A percentile compares a stretch with the other conserved stretches of the same genome.
Evolutionary conservation across 2,113 vertebrate species (phyloP).

Genomic region (Artemisiospiza belli): DNA sequence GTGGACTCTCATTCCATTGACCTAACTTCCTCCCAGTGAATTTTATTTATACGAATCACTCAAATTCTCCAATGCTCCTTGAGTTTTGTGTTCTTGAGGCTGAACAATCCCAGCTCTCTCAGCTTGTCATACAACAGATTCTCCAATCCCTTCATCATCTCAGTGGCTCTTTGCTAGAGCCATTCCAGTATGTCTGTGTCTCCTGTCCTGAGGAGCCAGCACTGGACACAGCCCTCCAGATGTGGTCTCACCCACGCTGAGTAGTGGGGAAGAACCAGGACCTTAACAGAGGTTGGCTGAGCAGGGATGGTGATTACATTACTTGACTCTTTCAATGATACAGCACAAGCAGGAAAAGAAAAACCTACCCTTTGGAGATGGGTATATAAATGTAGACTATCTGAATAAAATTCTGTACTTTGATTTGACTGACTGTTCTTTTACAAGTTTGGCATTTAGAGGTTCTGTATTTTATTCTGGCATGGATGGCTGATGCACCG

Average conservation of each 20-base stretch:
- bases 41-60: neutral
- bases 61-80: neutral
- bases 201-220: neutral
- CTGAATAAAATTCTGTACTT: neutral
- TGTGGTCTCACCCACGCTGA: neutral
- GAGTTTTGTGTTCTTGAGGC: neutral
- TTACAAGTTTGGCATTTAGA: neutral
- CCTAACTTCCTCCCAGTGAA: accelerated
- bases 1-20: neutral
- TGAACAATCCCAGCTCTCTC: neutral
- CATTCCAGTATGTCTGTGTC: neutral
- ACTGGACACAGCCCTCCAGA: neutral
- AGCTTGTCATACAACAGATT: neutral
- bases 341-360: neutral
- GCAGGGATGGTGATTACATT: neutral
- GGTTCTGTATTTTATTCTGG: neutral
- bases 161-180: neutral
- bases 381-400: neutral
- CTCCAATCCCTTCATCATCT: neutral
- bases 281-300: neutral
- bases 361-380: neutral
- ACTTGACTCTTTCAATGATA: neutral
- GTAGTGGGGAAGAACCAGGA: neutral
- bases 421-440: neutral
- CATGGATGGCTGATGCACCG: neutral